Percentiles rank a stretch among this genome's conserved stretches.
phyloP scores from a whole-genome alignment of 2,113 vertebrate species.

The Melanocharis versteri region DNA sequence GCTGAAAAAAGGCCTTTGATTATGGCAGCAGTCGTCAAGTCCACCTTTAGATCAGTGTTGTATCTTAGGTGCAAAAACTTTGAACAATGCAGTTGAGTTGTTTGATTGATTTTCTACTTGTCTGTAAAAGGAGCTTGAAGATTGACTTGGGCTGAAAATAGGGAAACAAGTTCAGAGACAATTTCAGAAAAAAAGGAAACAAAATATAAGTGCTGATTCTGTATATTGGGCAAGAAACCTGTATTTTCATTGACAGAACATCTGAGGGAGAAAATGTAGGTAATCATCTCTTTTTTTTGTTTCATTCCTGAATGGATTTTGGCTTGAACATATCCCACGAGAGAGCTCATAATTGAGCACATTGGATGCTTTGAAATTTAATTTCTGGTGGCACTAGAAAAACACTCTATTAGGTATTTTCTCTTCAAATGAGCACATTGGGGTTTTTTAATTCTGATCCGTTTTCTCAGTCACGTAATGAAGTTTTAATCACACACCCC shows the following conservation, averaged over 20 bases:
- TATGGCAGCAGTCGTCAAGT: neutral
- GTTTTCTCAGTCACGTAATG: neutral
- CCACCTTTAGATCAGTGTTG: neutral
- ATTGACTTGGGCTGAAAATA: neutral
- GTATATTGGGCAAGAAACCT: neutral
- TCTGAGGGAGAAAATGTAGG: neutral
- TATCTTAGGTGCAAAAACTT: neutral
- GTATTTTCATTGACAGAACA: neutral
- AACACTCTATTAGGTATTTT: neutral
- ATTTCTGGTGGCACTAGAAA: neutral
- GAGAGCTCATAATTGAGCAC: neutral
- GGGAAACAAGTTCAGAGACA: neutral
- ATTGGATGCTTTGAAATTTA: neutral
- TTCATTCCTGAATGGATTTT: neutral
- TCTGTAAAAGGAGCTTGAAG: neutral
- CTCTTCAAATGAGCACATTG: neutral
- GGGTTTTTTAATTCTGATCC: accelerated
- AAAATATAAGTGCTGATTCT: neutral
- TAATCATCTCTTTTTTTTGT: neutral
- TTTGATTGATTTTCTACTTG: neutral
- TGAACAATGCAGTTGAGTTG: neutral
- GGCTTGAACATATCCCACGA: neutral
- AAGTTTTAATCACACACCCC: neutral
- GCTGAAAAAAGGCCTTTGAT: neutral
- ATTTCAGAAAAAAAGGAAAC: neutral